Evolutionary conservation across 2,113 vertebrate genomes (phyloP), one percentile per base, ranked within the genome.

Genomic region (Rhombomys opimus): DNA sequence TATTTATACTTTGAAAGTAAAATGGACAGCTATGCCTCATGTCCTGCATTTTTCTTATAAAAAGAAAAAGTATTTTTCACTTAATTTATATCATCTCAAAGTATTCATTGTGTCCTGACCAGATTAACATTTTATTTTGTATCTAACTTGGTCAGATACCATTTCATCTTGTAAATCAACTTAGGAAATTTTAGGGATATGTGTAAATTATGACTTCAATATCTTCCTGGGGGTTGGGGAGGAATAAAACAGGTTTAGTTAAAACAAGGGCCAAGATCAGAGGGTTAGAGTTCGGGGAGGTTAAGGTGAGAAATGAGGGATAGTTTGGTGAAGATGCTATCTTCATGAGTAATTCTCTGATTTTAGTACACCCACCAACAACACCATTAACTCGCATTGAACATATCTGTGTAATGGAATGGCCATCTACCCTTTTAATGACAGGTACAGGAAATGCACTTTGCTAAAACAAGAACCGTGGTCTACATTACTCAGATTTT

Each of bases 201-300:
- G 13, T 50, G 57, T 63, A n/a, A 57, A 46, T 90, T 54, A 54
- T 30, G 17, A 85, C 12, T 76, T 35, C 20, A 23, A 72, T 0
- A 25, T 25, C 1, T 57, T 77, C 0, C 17, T 30, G 17, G 17
- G 22, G 50, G 1, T 12, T 5, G 7, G 27, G 2, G 22, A 23
- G 6, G n/a, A 87, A 63, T 85, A 32, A 87, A 0, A 5, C 8
- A 50, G 11, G 0, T 7, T 41, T 52, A 54, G 17, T 77, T 77
- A 32, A n/a, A 81, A 27, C 14, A 76, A 90, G 18, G 54, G 10
- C 18, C 32, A 57, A 8, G 10, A 50, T 20, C 7, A 63, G 89
- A 8, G 10, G 6, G 3, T 30, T 32, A 54, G 12, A 12, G 0
- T 75, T 35, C 50, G 9, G 2, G 7, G 8, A 15, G 25, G 8